These are phyloP conservation scores for Brachyrhaphis roseni DNA, from an alignment of 2,797 vertebrate genomes.

Conservation along the genomic window DNA sequence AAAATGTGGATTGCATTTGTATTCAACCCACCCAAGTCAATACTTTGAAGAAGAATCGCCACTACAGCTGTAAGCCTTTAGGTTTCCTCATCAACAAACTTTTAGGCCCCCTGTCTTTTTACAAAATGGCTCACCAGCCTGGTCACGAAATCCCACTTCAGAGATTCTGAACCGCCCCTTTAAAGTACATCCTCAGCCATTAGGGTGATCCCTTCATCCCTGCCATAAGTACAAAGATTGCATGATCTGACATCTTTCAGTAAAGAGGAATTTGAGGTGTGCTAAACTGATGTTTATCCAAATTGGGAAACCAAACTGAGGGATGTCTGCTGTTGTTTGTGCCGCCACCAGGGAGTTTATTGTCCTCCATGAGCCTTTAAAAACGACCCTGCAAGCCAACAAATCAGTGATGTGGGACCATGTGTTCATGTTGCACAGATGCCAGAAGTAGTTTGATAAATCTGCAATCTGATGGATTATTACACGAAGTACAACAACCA, in stretches of 20 bases:
- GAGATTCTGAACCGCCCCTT: constrained; percentile 3
- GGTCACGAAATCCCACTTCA: neutral
- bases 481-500: neutral
- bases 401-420: neutral
- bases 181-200: constrained; percentile 22
- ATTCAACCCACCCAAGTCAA: neutral
- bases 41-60: too few relatives aligned
- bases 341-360: constrained; percentile 7
- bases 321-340: constrained; percentile 28
- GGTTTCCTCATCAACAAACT: too few relatives aligned
- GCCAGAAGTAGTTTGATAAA: too few relatives aligned
- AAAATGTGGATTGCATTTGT: neutral
- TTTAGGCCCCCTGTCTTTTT: too few relatives aligned
- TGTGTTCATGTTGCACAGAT: neutral
- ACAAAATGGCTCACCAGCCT: neutral
- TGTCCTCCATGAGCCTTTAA: constrained; percentile 9
- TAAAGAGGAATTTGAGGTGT: constrained; percentile 33
- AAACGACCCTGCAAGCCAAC: constrained; percentile 12
- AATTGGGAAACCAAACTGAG: constrained; percentile 34
- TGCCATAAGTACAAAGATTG: neutral
- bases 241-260: constrained; percentile 22
- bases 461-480: neutral
- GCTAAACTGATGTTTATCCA: constrained; percentile 47
- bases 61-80: too few relatives aligned
- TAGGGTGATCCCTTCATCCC: constrained; percentile 12